Percentiles rank a stretch among this genome's conserved stretches.
Conservation (phyloP, 2,113 vertebrate species). For the Cottus gobio region DNA sequence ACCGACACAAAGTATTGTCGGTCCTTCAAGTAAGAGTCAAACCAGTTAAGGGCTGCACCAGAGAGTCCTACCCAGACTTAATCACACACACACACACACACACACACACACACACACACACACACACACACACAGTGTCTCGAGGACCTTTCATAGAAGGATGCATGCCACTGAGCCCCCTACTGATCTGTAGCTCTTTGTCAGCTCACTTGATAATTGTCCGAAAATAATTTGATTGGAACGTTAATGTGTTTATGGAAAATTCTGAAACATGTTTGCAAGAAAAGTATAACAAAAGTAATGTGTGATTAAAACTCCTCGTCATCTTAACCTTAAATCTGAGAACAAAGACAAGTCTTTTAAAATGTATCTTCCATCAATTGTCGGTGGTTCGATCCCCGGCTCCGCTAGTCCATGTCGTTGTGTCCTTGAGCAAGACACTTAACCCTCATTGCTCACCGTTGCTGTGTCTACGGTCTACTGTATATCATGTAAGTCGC, state of each 20-base stretch:
- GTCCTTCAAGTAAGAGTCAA: too few species aligned
- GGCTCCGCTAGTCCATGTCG: too few species aligned
- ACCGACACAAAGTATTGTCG: too few species aligned
- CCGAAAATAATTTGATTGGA: neutral
- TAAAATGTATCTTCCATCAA: neutral
- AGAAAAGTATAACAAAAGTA: neutral
- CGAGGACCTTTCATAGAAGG: neutral
- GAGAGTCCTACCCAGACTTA: too few species aligned
- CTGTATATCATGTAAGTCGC: too few species aligned
- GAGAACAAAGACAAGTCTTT: neutral
- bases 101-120: neutral
- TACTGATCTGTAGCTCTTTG: neutral
- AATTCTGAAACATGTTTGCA: neutral
- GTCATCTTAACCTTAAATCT: neutral
- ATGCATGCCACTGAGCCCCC: neutral
- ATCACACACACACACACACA: too few species aligned
- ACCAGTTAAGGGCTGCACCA: too few species aligned
- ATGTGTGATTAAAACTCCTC: neutral
- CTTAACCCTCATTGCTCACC: too few species aligned
- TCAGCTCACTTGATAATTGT: neutral
- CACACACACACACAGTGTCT: slow-evolving; percentile 1
- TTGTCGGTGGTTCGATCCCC: too few species aligned
- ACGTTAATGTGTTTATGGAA: neutral
- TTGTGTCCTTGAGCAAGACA: too few species aligned
- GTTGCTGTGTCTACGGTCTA: too few species aligned